A percentile compares a stretch with the other conserved stretches of the same genome.
phyloP scores from a whole-genome alignment of 2,797 vertebrate genomes.

The Crenichthys baileyi region DNA sequence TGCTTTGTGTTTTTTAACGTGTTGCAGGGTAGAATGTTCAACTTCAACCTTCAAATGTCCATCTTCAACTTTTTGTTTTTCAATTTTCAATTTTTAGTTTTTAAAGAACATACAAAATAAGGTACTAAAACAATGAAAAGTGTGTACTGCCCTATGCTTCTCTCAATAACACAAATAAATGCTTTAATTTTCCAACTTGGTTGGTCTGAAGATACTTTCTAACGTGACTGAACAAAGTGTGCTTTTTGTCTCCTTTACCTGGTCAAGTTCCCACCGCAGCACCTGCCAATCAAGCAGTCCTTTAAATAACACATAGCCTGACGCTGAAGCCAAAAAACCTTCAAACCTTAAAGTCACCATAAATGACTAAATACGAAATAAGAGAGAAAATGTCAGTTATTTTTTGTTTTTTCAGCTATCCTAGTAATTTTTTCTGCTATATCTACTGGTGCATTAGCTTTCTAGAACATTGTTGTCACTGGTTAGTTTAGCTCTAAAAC shows the following conservation, averaged over 20 bases:
- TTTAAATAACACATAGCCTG: constrained; percentile 32
- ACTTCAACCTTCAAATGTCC: constrained; percentile 34
- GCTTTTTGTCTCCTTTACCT: constrained; percentile 3
- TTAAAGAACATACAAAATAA: constrained; percentile 15
- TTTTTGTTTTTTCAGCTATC: constrained; percentile 38
- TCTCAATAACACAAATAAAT: neutral
- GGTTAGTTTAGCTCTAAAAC: too few relatives aligned
- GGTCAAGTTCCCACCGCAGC: constrained; percentile 13
- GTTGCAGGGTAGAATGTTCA: constrained; percentile 27
- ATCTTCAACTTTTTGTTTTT: neutral
- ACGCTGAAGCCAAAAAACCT: constrained; percentile 25
- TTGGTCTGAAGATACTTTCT: constrained; percentile 7
- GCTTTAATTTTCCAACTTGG: neutral
- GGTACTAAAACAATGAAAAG: neutral
- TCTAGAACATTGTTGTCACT: constrained; percentile 17
- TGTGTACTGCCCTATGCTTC: constrained; percentile 37
- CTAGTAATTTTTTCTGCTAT: constrained; percentile 22
- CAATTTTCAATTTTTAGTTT: too few relatives aligned
- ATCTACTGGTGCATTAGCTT: constrained; percentile 28
- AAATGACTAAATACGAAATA: constrained; percentile 35
- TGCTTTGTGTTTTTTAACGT: constrained; percentile 49
- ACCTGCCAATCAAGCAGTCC: constrained; percentile 49
- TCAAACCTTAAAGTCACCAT: constrained; percentile 18
- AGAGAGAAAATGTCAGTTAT: constrained; percentile 55
- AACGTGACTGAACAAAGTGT: neutral